A percentile compares a stretch with the other conserved stretches of the same genome.
phyloP scores from a whole-genome alignment of 2,113 vertebrate genomes.

The Cryptotis parvus region DNA sequence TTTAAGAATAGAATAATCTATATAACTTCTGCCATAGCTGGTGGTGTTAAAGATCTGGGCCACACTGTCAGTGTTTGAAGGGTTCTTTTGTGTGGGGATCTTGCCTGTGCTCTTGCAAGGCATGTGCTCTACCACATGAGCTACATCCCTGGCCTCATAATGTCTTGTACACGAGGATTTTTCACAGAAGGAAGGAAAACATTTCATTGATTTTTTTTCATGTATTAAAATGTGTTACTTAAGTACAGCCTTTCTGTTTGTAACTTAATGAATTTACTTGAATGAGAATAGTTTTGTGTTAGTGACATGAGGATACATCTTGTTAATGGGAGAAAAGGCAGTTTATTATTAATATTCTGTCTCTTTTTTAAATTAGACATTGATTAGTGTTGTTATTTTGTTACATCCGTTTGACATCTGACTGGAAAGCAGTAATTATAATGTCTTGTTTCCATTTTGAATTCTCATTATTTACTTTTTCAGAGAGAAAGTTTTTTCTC shows the following conservation, averaged over 20 bases:
- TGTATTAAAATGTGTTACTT: background rate
- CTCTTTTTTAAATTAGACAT: slow-evolving; percentile 52
- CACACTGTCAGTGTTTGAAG: no score
- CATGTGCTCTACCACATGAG: no score
- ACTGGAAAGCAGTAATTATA: slow-evolving; percentile 12
- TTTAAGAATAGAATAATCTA: slow-evolving; percentile 24
- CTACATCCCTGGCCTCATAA: no score
- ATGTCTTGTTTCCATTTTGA: background rate
- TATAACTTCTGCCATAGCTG: no score
- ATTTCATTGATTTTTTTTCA: slow-evolving; percentile 56
- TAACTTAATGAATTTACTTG: slow-evolving; percentile 6
- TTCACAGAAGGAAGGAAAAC: slow-evolving; percentile 37
- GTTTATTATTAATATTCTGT: slow-evolving; percentile 6
- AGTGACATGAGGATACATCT: background rate
- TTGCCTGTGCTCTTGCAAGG: no score
- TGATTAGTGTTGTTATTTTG: background rate
- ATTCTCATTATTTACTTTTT: background rate
- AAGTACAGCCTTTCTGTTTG: background rate
- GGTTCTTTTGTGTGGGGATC: no score
- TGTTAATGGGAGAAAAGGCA: background rate
- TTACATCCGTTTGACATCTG: slow-evolving; percentile 14
- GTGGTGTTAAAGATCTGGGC: no score
- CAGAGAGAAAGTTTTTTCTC: slow-evolving; percentile 15
- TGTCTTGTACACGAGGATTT: slow-evolving; percentile 12
- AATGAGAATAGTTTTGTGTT: slow-evolving; percentile 23